These are phyloP conservation scores for Scortum barcoo DNA, from an alignment of 2,113 vertebrate species.

Conservation along the genomic window DNA sequence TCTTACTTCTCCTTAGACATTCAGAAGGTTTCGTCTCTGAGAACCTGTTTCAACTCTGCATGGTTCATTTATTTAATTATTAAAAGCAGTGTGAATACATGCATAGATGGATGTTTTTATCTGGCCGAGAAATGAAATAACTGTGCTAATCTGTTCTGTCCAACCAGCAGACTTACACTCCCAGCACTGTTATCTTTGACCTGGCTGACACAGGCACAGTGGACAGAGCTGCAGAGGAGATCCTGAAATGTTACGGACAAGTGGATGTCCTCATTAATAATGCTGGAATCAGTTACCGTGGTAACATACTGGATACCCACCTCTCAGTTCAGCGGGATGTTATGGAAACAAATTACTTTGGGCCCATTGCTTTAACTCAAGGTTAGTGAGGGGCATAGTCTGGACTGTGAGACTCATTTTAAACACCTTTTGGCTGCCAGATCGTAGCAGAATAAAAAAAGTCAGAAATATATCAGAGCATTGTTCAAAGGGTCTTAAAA, in stretches of 20 bases:
- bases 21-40: not conserved
- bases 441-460: not conserved
- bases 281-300: slow-evolving; percentile 95
- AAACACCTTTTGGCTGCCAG: not conserved
- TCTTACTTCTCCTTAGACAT: not conserved
- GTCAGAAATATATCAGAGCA: not conserved
- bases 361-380: slow-evolving; percentile 95
- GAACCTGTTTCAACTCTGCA: not conserved
- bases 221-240: slow-evolving; percentile 85
- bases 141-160: not conserved
- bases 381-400: slow-evolving; percentile 75
- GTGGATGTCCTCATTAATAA: slow-evolving; percentile 97
- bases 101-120: not conserved
- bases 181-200: slow-evolving; percentile 90
- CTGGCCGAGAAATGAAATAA: no score
- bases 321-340: slow-evolving; percentile 91
- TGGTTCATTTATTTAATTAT: not conserved
- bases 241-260: slow-evolving; percentile 87
- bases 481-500: slow-evolving; percentile 2
- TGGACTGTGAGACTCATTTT: not conserved
- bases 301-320: slow-evolving; percentile 88
- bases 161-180: slow-evolving; percentile 83
- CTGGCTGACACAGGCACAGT: slow-evolving; percentile 85
- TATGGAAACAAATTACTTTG: slow-evolving; percentile 98
- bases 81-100: not conserved